Percentiles rank a stretch among this genome's conserved stretches.
Conservation (phyloP, 2,888 invertebrate species). For the Rhopalosiphum nymphaeae region DNA sequence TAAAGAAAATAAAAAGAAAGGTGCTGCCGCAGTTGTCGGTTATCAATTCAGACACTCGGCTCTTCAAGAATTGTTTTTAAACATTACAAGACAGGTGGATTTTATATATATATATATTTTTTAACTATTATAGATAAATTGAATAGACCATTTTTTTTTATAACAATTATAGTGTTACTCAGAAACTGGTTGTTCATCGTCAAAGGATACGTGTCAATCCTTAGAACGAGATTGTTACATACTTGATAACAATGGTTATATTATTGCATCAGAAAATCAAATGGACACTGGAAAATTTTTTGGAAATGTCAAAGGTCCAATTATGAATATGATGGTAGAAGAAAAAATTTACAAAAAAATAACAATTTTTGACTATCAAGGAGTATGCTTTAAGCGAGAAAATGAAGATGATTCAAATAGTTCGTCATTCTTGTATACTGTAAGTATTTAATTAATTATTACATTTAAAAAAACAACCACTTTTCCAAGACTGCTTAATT, state of each 20-base stretch:
- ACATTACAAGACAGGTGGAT: constrained; percentile 80
- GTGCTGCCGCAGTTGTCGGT: constrained; percentile 75
- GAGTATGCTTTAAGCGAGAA: constrained; percentile 79
- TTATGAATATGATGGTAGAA: constrained; percentile 80
- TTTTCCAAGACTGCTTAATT: neutral
- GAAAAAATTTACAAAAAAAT: constrained; percentile 83
- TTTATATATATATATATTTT: neutral
- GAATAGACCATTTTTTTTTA: neutral
- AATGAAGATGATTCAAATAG: constrained; percentile 74
- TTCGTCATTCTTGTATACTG: constrained; percentile 70
- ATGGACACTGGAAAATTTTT: constrained; percentile 87
- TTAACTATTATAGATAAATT: neutral
- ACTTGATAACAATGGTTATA: constrained; percentile 94
- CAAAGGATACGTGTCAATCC: constrained; percentile 77
- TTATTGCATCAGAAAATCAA: constrained; percentile 82
- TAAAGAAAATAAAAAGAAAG: constrained; percentile 69
- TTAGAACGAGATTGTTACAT: constrained; percentile 92
- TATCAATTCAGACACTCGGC: constrained; percentile 86
- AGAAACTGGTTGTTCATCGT: constrained; percentile 50
- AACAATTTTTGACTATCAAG: constrained; percentile 88
- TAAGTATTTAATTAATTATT: constrained; percentile 67
- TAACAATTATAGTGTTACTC: constrained; percentile 42
- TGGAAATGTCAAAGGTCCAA: constrained; percentile 79
- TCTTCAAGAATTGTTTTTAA: constrained; percentile 82
- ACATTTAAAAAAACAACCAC: neutral